These are phyloP conservation scores for Cranoglanis bouderius DNA, from an alignment of 2,113 vertebrate species.

Conservation along the genomic window DNA sequence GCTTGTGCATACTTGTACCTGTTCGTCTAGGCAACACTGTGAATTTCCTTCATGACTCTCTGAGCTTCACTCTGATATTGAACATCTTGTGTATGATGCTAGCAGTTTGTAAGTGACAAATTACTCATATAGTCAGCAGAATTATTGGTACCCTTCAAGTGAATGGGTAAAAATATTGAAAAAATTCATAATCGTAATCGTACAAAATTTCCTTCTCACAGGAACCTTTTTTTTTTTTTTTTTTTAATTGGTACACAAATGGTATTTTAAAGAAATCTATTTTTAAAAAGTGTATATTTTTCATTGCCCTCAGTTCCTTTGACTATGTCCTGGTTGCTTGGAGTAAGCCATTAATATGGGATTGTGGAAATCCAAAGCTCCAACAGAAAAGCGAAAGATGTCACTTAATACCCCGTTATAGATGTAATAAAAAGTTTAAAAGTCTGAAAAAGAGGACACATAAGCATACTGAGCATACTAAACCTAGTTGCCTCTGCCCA, in stretches of 20 bases:
- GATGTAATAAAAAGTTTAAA: background rate
- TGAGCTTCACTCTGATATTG: background rate
- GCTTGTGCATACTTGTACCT: background rate
- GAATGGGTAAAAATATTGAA: background rate
- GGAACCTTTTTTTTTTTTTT: no score
- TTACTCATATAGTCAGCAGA: background rate
- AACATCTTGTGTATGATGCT: background rate
- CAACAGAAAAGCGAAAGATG: background rate
- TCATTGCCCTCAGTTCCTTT: background rate
- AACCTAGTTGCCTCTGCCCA: background rate
- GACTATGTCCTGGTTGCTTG: background rate
- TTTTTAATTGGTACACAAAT: background rate
- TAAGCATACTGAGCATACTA: background rate
- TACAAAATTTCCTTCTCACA: background rate
- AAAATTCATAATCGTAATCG: no score
- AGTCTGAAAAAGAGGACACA: background rate
- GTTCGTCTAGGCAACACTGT: background rate
- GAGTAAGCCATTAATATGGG: background rate
- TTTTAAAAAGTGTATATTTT: no score
- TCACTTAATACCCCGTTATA: background rate
- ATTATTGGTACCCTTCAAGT: background rate
- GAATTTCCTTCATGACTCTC: background rate
- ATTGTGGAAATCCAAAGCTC: background rate
- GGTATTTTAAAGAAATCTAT: background rate
- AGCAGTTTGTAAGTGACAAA: background rate